Percentiles rank a stretch among this genome's conserved stretches.
Evolutionary conservation across 1,140 invertebrate genomes (phyloP).

Genomic region (Brachystomella parvula): DNA sequence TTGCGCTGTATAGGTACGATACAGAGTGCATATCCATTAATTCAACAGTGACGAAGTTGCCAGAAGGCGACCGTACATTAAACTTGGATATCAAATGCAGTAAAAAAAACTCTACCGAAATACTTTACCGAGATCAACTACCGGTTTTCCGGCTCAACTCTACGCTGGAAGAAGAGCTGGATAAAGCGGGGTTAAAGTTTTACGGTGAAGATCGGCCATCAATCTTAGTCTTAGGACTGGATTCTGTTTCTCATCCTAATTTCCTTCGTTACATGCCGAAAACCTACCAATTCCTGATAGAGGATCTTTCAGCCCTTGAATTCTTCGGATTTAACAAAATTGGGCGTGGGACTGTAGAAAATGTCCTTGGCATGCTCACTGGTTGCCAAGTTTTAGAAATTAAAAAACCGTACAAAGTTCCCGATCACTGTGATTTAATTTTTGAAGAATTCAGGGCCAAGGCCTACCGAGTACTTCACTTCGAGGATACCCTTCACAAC

Average conservation of each 20-base stretch:
- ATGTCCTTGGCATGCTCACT: conserved; percentile 39
- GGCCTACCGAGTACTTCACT: no score
- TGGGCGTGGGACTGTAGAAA: conserved; percentile 42
- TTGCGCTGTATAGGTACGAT: not conserved
- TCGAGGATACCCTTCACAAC: no score
- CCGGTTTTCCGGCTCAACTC: not conserved
- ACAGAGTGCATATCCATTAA: not conserved
- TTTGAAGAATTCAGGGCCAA: no score
- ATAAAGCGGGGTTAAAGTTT: not conserved
- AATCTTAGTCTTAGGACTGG: conserved; percentile 49
- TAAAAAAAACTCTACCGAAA: not conserved
- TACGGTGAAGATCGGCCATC: not conserved
- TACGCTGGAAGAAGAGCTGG: not conserved
- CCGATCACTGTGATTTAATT: not conserved
- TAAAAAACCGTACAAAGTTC: not conserved
- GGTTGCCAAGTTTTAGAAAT: not conserved
- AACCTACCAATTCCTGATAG: conserved; percentile 44
- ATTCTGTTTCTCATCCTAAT: conserved; percentile 52
- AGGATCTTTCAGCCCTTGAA: conserved; percentile 41
- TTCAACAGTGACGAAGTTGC: not conserved
- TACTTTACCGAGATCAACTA: not conserved
- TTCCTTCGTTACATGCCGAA: conserved; percentile 49
- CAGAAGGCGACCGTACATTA: not conserved
- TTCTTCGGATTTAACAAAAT: conserved; percentile 43
- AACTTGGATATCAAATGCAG: not conserved